Evolutionary conservation across 2,888 invertebrate species (phyloP), one percentile per base, ranked within the genome.

Genomic region (Harpagoxenus sublaevis): DNA sequence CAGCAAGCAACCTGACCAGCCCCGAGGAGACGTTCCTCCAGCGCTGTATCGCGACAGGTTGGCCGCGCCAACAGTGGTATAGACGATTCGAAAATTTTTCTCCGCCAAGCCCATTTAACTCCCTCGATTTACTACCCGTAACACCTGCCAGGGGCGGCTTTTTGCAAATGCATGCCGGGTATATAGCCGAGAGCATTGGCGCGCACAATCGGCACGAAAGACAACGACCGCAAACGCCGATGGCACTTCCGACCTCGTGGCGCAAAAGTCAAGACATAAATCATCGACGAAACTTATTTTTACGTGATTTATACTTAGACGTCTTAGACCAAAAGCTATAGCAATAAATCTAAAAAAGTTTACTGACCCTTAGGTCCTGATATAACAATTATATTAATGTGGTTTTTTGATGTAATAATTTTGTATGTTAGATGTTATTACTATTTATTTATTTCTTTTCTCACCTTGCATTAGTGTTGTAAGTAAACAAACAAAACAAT

Each of bases 31-130:
- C 18, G 48, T 39, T n/a, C 35, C n/a, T 60, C 60, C 15, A 57
- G 42, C 23, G 42, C n/a, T 31, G 8, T 42, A 42, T 6, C 57
- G 42, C 31, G 55, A 66, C 66, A 39, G 53, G 39, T 31, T 62
- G 57, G 28, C 23, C 28, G 65, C 53, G 65, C 57, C 53, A 28
- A 60, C 45, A 23, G 63, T 63, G 84, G 60, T 85, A 79, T 85
- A 79, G 84, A 73, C 65, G 45, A 84, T 66, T 74, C 81, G 31
- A 71, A 70, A 77, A 79, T 86, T 88, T 86, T 89, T 84, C 60
- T 53, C 60, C 71, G 84, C 45, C 66, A 23, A 66, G 74, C 12
- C 63, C 71, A 84, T 86, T 88, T 78, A 84, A 81, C 82, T 85
- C 71, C 78, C 73, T 83, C 68, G 77, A 78, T 86, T 86, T 82